Evolutionary conservation across 2,888 invertebrate genomes (phyloP), one percentile per base, ranked within the genome.

Genomic region (Blera fallax): DNA sequence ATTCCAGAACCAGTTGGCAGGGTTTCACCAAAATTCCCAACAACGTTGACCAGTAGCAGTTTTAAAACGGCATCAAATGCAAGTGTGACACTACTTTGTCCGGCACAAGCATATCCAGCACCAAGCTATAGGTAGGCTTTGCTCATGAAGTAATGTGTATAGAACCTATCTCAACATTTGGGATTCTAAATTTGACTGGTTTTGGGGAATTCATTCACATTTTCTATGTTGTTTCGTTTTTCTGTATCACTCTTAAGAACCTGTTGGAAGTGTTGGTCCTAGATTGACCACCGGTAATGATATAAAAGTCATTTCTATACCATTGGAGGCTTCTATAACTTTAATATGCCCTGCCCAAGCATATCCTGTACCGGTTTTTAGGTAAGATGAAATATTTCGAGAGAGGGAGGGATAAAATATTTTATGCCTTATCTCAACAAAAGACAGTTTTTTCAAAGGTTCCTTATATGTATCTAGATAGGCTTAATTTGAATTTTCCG

Each of bases 281-380:
- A 94, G 94, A 92, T 93, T 95, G 40, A 88, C 90, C 8, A 90
- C 89, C 14, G 92, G 92, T 37, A 91, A 92, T 87, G 91, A 92
- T 78, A 92, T 92, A 2, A 92, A 91, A 87, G 91, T 92, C 8
- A 87, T 92, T 34, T 88, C 88, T 67, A 88, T 88, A 34, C 78
- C 88, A 6, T 67, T 87, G 6, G 81, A 79, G 84, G 90, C 92
- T 87, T 92, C 93, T 89, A 93, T 94, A 88, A 94, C 95, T 74
- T 90, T 95, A 87, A 92, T 95, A 87, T 95, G 95, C 90, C 94
- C 95, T 52, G 95, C 95, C 88, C 95, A 95, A 92, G 95, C 95
- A 87, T 95, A 93, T 91, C 95, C 95, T 76, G 94, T 95, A 88
- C 95, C 95, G 73, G 92, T 94, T 90, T 95, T 94, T 94, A 95